Conservation (phyloP, 1,140 invertebrate species). For the Drosophila busckii region DNA sequence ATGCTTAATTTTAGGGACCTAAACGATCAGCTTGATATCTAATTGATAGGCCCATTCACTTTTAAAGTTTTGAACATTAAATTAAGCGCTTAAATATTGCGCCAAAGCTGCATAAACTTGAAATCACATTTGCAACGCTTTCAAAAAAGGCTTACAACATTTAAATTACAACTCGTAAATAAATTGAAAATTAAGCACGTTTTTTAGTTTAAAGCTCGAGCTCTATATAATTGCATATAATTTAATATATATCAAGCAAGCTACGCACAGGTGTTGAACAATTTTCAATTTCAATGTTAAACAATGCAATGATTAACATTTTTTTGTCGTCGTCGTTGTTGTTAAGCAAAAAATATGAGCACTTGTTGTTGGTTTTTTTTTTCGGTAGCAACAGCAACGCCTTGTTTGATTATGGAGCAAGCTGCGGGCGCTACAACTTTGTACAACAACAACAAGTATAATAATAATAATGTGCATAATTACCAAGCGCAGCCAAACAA, state of each 20-base stretch:
- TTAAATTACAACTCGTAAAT: too few species aligned
- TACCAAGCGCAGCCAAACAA: conserved; percentile 49
- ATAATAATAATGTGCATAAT: conserved; percentile 60
- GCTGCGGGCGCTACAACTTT: conserved; percentile 38
- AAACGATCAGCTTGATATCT: too few species aligned
- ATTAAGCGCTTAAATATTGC: too few species aligned
- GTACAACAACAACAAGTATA: conserved; percentile 31
- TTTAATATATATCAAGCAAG: conserved; percentile 5
- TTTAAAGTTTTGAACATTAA: too few species aligned
- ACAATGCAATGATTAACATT: conserved; percentile 18
- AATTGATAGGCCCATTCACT: too few species aligned
- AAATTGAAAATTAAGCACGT: too few species aligned
- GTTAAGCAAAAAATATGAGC: too few species aligned
- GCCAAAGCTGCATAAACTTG: too few species aligned
- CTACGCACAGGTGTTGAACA: conserved; percentile 24
- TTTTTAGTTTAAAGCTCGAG: too few species aligned
- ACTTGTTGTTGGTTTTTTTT: conserved; percentile 18
- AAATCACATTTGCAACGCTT: too few species aligned
- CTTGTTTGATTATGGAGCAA: conserved; percentile 32
- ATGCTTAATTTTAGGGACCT: too few species aligned
- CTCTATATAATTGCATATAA: conserved; percentile 30
- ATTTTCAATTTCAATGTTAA: conserved; percentile 10
- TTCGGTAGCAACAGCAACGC: conserved; percentile 55
- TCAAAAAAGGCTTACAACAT: too few species aligned
- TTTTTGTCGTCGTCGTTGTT: conserved; percentile 4